Base-by-base conservation (phyloP, 2,797 vertebrate species). In the Peromyscus eremicus region DNA sequence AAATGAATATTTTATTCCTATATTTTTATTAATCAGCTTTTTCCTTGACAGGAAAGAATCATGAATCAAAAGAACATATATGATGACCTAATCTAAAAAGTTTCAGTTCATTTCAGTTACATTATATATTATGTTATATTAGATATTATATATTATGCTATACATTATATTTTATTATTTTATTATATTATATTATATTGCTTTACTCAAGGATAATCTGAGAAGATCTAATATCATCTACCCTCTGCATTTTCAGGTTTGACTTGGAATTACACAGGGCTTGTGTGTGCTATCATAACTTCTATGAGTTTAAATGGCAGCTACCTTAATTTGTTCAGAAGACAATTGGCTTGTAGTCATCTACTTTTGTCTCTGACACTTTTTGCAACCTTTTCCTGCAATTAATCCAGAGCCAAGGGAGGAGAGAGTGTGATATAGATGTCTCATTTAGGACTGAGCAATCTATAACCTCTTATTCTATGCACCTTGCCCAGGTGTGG, bases 1-100 rank as follows among this genome's bases (percentile, higher is more conserved):
- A 98, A 86, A 96, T 94, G 14, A 60, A 96, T 75, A 68, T 89
- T 98, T 92, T 94, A 66, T 84, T 97, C 7, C 16, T n/a, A n/a
- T 97, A 25, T 23, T 82, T 97, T 97, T 91, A 10, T 91, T 89
- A 84, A 84, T 80, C 81, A 97, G 37, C 11, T 19, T 60, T 43
- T 16, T 49, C 21, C 68, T 87, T 79, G 96, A 94, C 8, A 34
- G 0, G 34, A 70, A 57, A 90, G 32, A 13, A 80, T 64, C 12
- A 32, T 62, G 6, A 76, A 96, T 97, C n/a, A 75, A 91, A 95
- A 96, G n/a, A 6, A 27, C 96, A 11, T 88, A 89, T 97, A 98
- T 96, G 2, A 64, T 73, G 34, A 93, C 79, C 75, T 76, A 93
- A 87, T 13, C 40, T 94, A 21, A 43, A 19, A 83, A 8, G 46